A percentile compares a stretch with the other conserved stretches of the same genome.
Evolutionary conservation across 2,797 vertebrate species (phyloP).

Genomic region (Sebastes cheni): DNA sequence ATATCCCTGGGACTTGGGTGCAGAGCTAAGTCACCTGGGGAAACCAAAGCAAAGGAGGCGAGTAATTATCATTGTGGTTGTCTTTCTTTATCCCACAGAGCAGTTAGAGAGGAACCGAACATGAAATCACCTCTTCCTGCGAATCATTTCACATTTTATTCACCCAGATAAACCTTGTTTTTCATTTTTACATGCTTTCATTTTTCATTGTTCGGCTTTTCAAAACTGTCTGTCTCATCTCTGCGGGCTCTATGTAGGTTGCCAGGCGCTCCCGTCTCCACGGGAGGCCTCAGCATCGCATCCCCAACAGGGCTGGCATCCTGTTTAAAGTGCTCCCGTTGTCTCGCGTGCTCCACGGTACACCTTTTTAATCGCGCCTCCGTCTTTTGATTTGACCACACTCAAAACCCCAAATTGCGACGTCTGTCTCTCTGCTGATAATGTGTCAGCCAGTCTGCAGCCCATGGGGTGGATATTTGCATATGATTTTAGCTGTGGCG

Average conservation of each 20-base stretch:
- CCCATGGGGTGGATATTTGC: slow-evolving; percentile 78
- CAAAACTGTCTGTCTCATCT: slow-evolving; percentile 55
- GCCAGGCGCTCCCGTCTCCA: slow-evolving; percentile 56
- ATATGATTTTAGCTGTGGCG: slow-evolving; percentile 75
- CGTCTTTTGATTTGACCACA: slow-evolving; percentile 76
- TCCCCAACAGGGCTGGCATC: slow-evolving; percentile 58
- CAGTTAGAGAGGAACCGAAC: neutral
- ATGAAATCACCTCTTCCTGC: slow-evolving; percentile 29
- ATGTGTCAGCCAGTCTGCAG: slow-evolving; percentile 68
- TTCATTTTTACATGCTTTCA: slow-evolving; percentile 32
- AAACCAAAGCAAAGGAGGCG: neutral
- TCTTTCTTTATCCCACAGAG: neutral
- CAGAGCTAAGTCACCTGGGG: neutral
- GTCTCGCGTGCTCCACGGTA: slow-evolving; percentile 54
- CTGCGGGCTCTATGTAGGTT: slow-evolving; percentile 54
- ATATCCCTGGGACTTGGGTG: neutral
- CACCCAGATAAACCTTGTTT: slow-evolving; percentile 45
- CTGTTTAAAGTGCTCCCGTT: slow-evolving; percentile 63
- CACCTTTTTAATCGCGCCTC: slow-evolving; percentile 74
- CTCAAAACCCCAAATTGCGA: slow-evolving; percentile 59
- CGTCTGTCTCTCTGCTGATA: slow-evolving; percentile 82
- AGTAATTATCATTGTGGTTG: neutral
- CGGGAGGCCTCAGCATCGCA: slow-evolving; percentile 54
- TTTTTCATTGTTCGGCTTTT: slow-evolving; percentile 60
- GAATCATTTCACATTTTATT: slow-evolving; percentile 29